These are phyloP conservation scores for Solenodon paradoxus DNA, from an alignment of 2,113 vertebrate species.

Conservation along the genomic window DNA sequence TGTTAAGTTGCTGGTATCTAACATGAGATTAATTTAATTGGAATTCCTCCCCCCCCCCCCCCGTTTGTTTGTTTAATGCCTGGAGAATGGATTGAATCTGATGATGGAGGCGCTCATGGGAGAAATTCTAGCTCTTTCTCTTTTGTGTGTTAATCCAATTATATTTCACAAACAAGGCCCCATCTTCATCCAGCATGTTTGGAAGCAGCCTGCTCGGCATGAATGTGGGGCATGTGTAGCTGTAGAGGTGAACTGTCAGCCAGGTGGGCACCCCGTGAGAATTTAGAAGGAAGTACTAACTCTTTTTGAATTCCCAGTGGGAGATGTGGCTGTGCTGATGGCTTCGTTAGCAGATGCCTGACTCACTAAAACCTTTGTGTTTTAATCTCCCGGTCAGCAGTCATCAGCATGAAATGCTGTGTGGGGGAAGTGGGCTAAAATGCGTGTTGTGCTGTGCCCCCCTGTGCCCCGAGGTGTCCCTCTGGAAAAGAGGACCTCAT, in stretches of 20 bases:
- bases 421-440: background rate
- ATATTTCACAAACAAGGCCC: background rate
- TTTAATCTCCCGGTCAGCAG: background rate
- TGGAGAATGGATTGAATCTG: conserved; percentile 57
- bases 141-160: background rate
- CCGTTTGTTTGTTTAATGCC: conserved; percentile 22
- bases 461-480: background rate
- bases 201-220: background rate
- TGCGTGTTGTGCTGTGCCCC: background rate
- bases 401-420: background rate
- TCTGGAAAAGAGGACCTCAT: background rate
- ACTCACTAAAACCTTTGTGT: conserved; percentile 31
- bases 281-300: conserved; percentile 34
- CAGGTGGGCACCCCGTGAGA: rapidly evolving
- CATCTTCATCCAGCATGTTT: conserved; percentile 36
- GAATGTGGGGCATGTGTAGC: background rate
- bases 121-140: conserved; percentile 35
- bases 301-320: background rate
- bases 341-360: conserved; percentile 43
- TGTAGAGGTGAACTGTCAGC: background rate
- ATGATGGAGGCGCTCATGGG: background rate
- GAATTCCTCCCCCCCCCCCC: too few species aligned
- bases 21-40: conserved; percentile 38
- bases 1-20: conserved; percentile 44
- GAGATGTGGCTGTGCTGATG: background rate